These are phyloP conservation scores for Galemys pyrenaicus DNA, from an alignment of 2,113 vertebrate genomes.

Conservation along the genomic window DNA sequence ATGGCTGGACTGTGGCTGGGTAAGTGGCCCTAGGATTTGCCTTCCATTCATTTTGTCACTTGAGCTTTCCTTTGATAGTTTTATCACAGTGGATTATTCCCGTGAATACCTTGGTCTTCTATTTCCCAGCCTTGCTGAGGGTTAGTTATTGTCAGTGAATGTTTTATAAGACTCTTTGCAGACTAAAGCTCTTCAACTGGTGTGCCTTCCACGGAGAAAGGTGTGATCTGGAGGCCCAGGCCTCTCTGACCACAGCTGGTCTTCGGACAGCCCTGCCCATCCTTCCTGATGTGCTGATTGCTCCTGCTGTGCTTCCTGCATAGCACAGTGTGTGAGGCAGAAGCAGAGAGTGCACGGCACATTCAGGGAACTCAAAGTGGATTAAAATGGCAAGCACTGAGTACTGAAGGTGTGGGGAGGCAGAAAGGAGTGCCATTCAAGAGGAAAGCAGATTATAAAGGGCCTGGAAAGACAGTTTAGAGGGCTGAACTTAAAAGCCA, in stretches of 20 bases:
- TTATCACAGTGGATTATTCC: neutral
- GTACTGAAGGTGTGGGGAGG: neutral
- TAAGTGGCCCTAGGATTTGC: constrained; percentile 74
- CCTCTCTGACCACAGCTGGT: neutral
- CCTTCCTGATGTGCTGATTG: neutral
- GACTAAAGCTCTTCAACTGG: neutral
- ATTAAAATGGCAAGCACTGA: neutral
- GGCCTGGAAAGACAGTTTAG: neutral
- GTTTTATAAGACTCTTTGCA: neutral
- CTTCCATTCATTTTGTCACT: neutral
- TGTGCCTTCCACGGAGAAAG: neutral
- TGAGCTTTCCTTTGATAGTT: neutral
- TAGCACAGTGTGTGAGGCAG: neutral
- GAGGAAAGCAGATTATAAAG: neutral
- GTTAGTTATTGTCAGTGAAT: neutral
- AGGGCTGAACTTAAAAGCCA: neutral
- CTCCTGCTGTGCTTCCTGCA: neutral
- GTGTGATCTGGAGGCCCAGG: neutral
- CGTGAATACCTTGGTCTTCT: neutral
- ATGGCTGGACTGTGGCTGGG: constrained; percentile 97
- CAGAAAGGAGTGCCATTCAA: neutral
- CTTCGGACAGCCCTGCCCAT: neutral
- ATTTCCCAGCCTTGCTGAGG: neutral
- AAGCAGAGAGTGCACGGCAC: neutral
- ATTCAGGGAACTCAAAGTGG: neutral